Percentiles rank a stretch among this genome's conserved stretches.
These are phyloP conservation scores for Eupithecia exiguata DNA, from an alignment of 2,888 invertebrate genomes.

Conservation along the genomic window DNA sequence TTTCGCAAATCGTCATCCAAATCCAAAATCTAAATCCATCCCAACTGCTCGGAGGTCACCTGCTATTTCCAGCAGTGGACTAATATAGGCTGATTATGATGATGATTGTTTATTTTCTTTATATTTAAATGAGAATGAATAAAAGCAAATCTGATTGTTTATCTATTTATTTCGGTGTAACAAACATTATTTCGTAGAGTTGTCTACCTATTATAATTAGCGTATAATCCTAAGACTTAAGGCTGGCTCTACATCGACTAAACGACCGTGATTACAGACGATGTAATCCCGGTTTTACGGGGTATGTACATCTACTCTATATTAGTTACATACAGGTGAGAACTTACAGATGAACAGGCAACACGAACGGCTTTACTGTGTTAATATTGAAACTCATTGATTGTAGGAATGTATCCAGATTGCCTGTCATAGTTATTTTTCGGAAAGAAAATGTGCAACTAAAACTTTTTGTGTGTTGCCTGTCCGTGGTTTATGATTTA, in stretches of 20 bases:
- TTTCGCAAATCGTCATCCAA: too few relatives aligned
- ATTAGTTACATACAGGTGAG: conserved; percentile 36
- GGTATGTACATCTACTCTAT: conserved; percentile 49
- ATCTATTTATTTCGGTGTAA: conserved; percentile 80
- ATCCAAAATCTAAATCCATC: too few relatives aligned
- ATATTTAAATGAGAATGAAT: conserved; percentile 30
- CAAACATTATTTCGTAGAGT: conserved; percentile 78
- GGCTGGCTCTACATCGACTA: conserved; percentile 57
- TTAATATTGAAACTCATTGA: background rate
- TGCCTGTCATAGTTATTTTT: background rate
- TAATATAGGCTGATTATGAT: too few relatives aligned
- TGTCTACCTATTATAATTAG: conserved; percentile 71
- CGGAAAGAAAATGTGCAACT: background rate
- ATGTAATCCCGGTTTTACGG: conserved; percentile 45
- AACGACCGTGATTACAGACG: conserved; percentile 43
- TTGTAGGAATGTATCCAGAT: background rate
- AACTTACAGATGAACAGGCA: conserved; percentile 22
- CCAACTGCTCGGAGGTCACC: too few relatives aligned
- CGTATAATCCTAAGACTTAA: conserved; percentile 57
- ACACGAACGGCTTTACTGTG: conserved; percentile 4
- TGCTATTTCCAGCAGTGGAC: too few relatives aligned
- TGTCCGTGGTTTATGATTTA: background rate
- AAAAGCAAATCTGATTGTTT: conserved; percentile 58
- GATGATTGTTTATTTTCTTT: background rate
- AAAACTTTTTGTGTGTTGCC: background rate